Conservation (phyloP, 2,113 vertebrate species). For the Xiphophorus hellerii region DNA sequence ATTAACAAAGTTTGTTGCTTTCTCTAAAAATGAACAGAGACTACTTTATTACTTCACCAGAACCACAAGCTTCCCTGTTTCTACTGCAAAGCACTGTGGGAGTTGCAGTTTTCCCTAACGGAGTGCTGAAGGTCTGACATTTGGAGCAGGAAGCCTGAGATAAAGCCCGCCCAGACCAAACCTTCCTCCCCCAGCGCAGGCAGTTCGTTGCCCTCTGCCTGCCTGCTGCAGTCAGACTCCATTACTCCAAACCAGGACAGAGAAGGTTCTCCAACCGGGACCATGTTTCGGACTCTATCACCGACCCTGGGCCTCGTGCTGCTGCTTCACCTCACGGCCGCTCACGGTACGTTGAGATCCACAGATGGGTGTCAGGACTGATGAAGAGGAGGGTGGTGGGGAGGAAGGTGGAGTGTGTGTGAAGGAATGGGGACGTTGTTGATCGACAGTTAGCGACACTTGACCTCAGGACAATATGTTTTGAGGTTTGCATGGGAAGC, state of each 20-base stretch:
- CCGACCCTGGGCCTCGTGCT: constrained; percentile 50
- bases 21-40: background rate
- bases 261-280: constrained; percentile 11
- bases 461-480: constrained; percentile 10
- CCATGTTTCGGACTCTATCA: constrained; percentile 64
- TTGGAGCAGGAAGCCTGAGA: background rate
- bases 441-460: constrained; percentile 8
- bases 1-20: no score
- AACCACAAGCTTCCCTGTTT: background rate
- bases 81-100: constrained; percentile 25
- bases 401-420: background rate
- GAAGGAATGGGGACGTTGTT: background rate
- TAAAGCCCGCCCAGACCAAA: constrained; percentile 21
- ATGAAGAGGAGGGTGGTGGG: background rate
- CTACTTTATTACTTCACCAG: background rate
- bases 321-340: constrained; percentile 44
- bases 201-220: constrained; percentile 60
- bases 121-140: background rate
- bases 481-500: background rate
- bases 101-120: background rate
- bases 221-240: constrained; percentile 30
- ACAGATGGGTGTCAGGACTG: background rate
- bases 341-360: constrained; percentile 69
- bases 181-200: constrained; percentile 19
- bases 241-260: constrained; percentile 15